These are phyloP conservation scores for Etia nguti DNA, from an alignment of 2,113 vertebrate species.

Conservation along the genomic window DNA sequence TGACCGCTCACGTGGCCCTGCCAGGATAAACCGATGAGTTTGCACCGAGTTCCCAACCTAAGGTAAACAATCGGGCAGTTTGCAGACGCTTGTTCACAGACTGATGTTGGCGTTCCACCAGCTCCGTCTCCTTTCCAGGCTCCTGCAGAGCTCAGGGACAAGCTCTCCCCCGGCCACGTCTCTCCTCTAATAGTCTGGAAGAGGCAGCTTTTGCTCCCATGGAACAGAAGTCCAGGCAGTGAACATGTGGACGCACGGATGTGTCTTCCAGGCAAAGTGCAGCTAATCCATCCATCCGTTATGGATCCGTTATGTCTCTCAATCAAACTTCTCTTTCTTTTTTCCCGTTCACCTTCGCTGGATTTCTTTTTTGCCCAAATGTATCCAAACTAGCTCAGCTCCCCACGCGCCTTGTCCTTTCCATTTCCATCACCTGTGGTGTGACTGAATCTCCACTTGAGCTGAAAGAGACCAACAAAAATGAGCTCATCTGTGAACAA, in stretches of 20 bases:
- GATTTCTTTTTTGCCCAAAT: neutral
- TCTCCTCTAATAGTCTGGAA: neutral
- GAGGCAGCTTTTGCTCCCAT: neutral
- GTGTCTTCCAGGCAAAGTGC: neutral
- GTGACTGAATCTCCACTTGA: neutral
- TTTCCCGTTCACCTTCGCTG: neutral
- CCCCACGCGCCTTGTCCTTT: neutral
- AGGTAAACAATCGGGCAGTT: slow-evolving; percentile 52
- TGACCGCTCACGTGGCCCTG: neutral
- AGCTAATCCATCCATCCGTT: neutral
- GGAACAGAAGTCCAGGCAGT: neutral
- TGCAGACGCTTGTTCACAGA: slow-evolving; percentile 48
- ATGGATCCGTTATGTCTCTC: neutral
- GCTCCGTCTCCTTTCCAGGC: neutral
- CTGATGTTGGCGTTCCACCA: slow-evolving; percentile 45
- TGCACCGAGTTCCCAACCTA: slow-evolving; percentile 31
- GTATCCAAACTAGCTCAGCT: neutral
- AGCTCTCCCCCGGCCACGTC: neutral
- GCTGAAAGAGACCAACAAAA: neutral
- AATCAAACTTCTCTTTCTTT: neutral
- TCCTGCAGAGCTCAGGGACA: neutral
- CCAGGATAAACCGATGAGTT: slow-evolving; percentile 66
- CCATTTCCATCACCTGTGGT: neutral
- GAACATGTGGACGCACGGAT: neutral
- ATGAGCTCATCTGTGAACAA: neutral